A percentile compares a stretch with the other conserved stretches of the same genome.
These are phyloP conservation scores for Stegana nigrithorax DNA, from an alignment of 2,888 invertebrate species.

Conservation along the genomic window DNA sequence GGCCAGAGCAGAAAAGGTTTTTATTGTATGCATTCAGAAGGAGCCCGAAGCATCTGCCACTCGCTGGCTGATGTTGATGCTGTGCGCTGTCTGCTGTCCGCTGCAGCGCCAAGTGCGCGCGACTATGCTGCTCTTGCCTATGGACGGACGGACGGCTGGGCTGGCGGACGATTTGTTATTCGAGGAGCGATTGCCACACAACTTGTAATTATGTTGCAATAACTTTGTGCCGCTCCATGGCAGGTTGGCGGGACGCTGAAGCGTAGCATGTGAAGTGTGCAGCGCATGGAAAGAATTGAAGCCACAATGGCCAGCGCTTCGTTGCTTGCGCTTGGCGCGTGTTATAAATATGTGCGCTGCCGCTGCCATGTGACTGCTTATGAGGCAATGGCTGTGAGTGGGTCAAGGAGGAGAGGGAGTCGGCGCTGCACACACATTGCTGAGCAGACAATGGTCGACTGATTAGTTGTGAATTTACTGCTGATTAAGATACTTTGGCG, in stretches of 20 bases:
- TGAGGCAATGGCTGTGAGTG: too few relatives aligned
- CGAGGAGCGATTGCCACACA: constrained; percentile 31
- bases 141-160: not conserved
- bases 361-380: not conserved
- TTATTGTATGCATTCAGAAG: not conserved
- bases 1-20: too few relatives aligned
- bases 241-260: constrained; percentile 16
- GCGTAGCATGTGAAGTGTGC: constrained; percentile 24
- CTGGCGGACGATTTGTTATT: constrained; percentile 36
- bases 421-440: not conserved
- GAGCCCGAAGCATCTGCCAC: not conserved
- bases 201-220: constrained; percentile 57
- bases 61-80: not conserved
- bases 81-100: constrained; percentile 33
- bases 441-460: constrained; percentile 51
- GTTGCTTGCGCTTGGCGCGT: not conserved
- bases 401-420: too few relatives aligned
- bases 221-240: constrained; percentile 29
- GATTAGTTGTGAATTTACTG: constrained; percentile 62
- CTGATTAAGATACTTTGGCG: constrained; percentile 57
- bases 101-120: constrained; percentile 7
- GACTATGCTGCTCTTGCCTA: not conserved
- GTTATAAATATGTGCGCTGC: not conserved
- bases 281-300: constrained; percentile 35
- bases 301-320: too few relatives aligned